Conservation (phyloP, 2,113 vertebrate genomes). For the Apeltes quadracus region DNA sequence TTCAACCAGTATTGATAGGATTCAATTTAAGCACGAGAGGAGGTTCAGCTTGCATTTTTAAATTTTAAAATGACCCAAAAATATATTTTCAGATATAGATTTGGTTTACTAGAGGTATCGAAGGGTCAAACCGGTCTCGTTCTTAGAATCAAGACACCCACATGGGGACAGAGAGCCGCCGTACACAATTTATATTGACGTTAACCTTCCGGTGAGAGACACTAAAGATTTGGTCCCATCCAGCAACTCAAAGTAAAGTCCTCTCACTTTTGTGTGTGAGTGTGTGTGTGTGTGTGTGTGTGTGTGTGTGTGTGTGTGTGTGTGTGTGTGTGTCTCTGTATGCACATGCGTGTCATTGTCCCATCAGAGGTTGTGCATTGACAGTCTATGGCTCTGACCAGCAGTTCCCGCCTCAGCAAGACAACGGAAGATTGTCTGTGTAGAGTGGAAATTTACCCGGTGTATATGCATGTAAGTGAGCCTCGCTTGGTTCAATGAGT, state of each 20-base stretch:
- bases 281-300: background rate
- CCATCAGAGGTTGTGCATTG: slow-evolving; percentile 22
- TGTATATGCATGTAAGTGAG: slow-evolving; percentile 34
- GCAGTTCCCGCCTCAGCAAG: slow-evolving; percentile 59
- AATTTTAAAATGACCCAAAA: no score
- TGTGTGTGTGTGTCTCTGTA: background rate
- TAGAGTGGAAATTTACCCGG: slow-evolving; percentile 81
- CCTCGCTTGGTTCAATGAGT: slow-evolving; percentile 34
- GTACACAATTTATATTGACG: background rate
- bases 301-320: background rate
- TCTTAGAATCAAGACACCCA: slow-evolving; percentile 9
- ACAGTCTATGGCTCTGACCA: slow-evolving; percentile 19
- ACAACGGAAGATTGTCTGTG: slow-evolving; percentile 77
- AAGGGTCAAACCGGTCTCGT: slow-evolving; percentile 16
- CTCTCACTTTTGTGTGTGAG: slow-evolving; percentile 3
- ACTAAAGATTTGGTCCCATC: slow-evolving; percentile 33
- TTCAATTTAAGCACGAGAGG: background rate
- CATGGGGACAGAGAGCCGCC: slow-evolving; percentile 1
- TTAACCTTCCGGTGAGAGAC: slow-evolving; percentile 23
- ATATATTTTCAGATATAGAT: background rate
- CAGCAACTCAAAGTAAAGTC: background rate
- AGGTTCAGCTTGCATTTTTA: background rate
- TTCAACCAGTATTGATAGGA: background rate
- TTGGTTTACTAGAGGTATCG: background rate
- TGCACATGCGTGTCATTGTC: slow-evolving; percentile 7